These are phyloP conservation scores for Pterois miles DNA, from an alignment of 2,797 vertebrate genomes.

Conservation along the genomic window DNA sequence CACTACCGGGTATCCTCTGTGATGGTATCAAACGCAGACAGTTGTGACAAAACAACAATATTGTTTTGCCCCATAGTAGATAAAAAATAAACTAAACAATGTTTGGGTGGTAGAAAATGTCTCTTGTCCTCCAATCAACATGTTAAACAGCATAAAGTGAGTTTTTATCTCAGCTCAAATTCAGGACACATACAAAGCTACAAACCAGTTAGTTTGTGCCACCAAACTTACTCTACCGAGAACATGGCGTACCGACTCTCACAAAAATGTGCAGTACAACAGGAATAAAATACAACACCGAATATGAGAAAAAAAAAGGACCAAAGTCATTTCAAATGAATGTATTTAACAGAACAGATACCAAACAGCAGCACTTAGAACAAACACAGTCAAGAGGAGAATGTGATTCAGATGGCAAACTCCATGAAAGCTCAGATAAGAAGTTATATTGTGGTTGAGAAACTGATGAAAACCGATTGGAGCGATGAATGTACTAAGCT, in stretches of 20 bases:
- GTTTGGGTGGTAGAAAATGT: background rate
- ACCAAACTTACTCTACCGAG: background rate
- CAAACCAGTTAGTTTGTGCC: background rate
- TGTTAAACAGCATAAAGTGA: background rate
- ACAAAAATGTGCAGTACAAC: background rate
- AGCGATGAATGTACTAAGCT: constrained; percentile 6
- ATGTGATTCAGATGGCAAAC: constrained; percentile 14
- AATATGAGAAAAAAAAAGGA: background rate
- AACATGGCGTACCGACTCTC: background rate
- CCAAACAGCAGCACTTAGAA: constrained; percentile 58
- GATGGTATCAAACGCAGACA: no score
- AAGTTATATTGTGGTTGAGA: constrained; percentile 8
- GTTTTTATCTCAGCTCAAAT: background rate
- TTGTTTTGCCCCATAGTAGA: no score
- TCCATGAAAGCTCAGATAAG: constrained; percentile 3
- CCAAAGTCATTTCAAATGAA: constrained; percentile 31
- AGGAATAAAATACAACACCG: background rate
- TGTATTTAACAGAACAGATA: constrained; percentile 65
- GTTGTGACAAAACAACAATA: no score
- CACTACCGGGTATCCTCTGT: no score
- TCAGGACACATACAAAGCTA: background rate
- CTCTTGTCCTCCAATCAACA: background rate
- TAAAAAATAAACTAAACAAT: background rate
- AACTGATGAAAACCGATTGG: background rate
- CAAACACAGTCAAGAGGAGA: constrained; percentile 47